Base-by-base conservation (phyloP, 2,113 vertebrate species). In the Monopterus albus region DNA sequence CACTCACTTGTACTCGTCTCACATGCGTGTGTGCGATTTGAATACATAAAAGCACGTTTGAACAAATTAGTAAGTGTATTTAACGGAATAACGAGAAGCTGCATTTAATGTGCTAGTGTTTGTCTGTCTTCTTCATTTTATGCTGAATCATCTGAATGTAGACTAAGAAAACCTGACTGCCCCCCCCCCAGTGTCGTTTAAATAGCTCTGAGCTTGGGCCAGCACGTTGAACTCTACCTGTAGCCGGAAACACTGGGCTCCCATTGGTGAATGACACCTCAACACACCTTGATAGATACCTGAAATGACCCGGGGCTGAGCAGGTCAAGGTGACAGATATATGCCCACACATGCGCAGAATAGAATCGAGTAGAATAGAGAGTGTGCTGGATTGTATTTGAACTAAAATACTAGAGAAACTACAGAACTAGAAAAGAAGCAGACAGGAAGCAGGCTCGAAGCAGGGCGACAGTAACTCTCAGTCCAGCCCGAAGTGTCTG, bases 221-320 rank as follows among this genome's bases (percentile, higher is more conserved):
- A 31, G 5, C 56, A 33, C 64, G 10, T 29, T 80, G 78, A 78
- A 58, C 80, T 80, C 33, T 58, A 82, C 70, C 83, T 82, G 74
- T 2, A 52, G 55, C 70, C 42, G 21, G 45, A 66, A 42, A 81
- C 67, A 78, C 76, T 35, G 55, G 29, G 25, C 31, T 12, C 10
- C 51, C 36, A 21, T 3, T 49, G 17, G n/a, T n/a, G n/a, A n/a
- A n/a, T n/a, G n/a, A n/a, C n/a, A n/a, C n/a, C 71, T 58, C 60
- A 74, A 64, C 69, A 85, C 86, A 89, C 85, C 84, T 88, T 90
- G 89, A 91, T 86, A 79, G 79, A 89, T 89, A 86, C 81, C 86
- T 88, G 86, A 57, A 73, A 20, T 79, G 75, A 82, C 73, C 82
- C 43, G 63, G n/a, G 35, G 36, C 69, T 26, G 7, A 46, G 43